Evolutionary conservation across 2,113 vertebrate species (phyloP).

Genomic region (Pyrgilauda ruficollis): DNA sequence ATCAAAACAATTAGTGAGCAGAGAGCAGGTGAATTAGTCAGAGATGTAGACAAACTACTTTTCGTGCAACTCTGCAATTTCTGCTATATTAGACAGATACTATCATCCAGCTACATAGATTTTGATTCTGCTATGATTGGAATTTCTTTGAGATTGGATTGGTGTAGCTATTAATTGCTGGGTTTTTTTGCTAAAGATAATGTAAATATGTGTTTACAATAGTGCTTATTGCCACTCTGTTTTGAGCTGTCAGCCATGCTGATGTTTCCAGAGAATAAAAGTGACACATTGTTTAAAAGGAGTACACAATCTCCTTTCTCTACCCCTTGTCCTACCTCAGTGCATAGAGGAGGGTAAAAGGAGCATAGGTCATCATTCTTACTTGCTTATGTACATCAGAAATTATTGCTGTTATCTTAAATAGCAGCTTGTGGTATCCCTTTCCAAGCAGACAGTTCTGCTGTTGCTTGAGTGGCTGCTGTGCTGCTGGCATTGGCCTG

Average conservation of each 20-base stretch:
- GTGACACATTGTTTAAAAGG: background rate
- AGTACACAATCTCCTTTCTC: background rate
- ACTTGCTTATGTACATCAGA: background rate
- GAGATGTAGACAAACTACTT: background rate
- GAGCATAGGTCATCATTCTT: slow-evolving; percentile 2
- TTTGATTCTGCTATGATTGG: background rate
- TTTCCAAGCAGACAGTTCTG: background rate
- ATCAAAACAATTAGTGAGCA: background rate
- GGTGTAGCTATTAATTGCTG: background rate
- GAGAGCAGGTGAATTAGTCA: background rate
- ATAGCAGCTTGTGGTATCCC: slow-evolving; percentile 35
- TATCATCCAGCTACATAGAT: background rate
- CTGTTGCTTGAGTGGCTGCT: background rate
- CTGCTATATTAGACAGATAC: background rate
- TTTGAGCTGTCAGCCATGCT: background rate
- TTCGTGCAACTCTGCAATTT: background rate
- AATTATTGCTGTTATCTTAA: slow-evolving; percentile 46
- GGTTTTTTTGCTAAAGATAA: background rate
- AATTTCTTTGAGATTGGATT: background rate
- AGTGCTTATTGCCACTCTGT: background rate
- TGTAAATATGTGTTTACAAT: background rate
- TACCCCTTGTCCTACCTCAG: background rate
- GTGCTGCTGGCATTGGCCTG: background rate
- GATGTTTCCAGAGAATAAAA: background rate
- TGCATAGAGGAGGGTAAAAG: background rate